Percentiles rank a stretch among this genome's conserved stretches.
Conservation (phyloP, 2,888 invertebrate species). For the Catonia carolina region DNA sequence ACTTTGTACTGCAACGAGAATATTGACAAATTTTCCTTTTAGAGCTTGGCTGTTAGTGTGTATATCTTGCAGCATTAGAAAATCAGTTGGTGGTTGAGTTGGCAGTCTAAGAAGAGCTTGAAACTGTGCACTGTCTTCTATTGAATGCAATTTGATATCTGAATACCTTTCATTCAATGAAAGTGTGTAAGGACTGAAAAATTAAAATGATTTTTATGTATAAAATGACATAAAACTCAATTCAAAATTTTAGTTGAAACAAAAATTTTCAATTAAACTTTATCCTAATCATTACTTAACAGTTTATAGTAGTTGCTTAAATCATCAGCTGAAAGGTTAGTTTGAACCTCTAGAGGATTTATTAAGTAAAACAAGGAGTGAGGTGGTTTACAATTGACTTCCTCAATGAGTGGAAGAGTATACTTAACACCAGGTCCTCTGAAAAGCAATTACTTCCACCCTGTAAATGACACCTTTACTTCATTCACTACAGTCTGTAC, state of each 20-base stretch:
- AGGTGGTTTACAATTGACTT: no score
- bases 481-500: no score
- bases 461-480: no score
- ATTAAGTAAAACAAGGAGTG: no score
- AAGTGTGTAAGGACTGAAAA: constrained; percentile 56
- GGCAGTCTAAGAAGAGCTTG: constrained; percentile 54
- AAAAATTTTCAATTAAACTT: no score
- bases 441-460: no score
- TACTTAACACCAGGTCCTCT: no score
- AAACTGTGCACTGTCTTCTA: constrained; percentile 47
- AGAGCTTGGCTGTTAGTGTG: constrained; percentile 44
- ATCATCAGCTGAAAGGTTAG: no score
- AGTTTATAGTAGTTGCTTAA: no score
- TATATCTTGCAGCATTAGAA: constrained; percentile 51
- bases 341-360: no score
- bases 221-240: neutral
- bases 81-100: constrained; percentile 55
- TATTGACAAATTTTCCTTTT: constrained; percentile 52
- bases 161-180: constrained; percentile 60
- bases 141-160: constrained; percentile 53
- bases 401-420: no score
- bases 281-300: no score
- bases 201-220: neutral
- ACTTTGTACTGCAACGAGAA: constrained; percentile 61
- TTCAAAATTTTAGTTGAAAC: neutral